phyloP scores from a whole-genome alignment of 2,888 invertebrate genomes.

The Bruchidius siliquastri region DNA sequence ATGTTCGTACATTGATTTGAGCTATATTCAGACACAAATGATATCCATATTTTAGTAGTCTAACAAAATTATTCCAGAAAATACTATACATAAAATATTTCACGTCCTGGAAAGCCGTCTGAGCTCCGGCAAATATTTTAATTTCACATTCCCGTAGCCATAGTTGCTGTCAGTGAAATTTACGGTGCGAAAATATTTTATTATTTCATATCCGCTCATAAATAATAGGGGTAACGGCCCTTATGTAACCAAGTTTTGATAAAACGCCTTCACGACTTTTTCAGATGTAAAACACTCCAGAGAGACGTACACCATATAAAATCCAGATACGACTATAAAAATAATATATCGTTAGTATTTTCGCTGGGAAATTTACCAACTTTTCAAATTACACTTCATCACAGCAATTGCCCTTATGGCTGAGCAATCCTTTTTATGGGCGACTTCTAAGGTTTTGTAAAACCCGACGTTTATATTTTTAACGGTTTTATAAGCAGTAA shows the following conservation, averaged over 20 bases:
- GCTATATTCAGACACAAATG: too few relatives aligned
- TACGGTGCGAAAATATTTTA: slow-evolving; percentile 35
- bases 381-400: slow-evolving; percentile 14
- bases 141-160: not conserved
- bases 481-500: not conserved
- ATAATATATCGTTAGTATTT: slow-evolving; percentile 32
- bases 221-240: slow-evolving; percentile 31
- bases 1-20: too few relatives aligned
- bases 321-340: slow-evolving; percentile 31
- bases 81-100: not conserved
- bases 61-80: not conserved
- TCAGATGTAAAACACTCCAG: slow-evolving; percentile 37
- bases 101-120: not conserved
- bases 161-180: slow-evolving; percentile 17
- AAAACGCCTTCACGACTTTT: slow-evolving; percentile 32
- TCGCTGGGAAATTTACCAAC: slow-evolving; percentile 14
- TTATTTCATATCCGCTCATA: slow-evolving; percentile 35
- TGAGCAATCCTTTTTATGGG: slow-evolving; percentile 1
- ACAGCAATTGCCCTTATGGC: slow-evolving; percentile 13
- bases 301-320: slow-evolving; percentile 26
- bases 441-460: not conserved
- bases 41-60: too few relatives aligned
- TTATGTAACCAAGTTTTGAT: slow-evolving; percentile 36
- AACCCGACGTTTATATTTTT: not conserved
- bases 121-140: not conserved